phyloP scores from a whole-genome alignment of 2,113 vertebrate species.

The Chrysochloris asiatica region DNA sequence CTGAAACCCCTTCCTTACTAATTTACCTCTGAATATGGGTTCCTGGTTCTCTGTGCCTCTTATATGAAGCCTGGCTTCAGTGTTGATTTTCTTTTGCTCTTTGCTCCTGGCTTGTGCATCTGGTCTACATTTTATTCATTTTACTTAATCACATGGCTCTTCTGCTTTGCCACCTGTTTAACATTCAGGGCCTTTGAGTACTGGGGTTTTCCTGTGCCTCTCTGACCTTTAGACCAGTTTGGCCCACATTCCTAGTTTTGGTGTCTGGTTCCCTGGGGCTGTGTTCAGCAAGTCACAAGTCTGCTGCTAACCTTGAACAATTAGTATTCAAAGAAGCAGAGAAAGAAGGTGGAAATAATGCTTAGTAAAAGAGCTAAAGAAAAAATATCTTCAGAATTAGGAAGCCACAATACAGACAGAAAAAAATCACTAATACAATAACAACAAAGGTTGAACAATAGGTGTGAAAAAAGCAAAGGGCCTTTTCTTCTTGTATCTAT shows the following conservation, averaged over 20 bases:
- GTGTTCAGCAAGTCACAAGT: not conserved
- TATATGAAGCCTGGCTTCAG: conserved; percentile 3
- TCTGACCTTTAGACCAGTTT: not conserved
- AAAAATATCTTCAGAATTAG: conserved; percentile 36
- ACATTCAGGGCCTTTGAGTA: not conserved
- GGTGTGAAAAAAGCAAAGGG: conserved; percentile 14
- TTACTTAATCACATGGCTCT: not conserved
- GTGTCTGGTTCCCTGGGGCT: not conserved
- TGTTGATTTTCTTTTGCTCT: conserved; percentile 10
- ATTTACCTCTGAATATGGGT: conserved; percentile 34
- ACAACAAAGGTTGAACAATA: not conserved
- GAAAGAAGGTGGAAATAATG: not conserved
- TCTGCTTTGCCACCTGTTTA: not conserved
- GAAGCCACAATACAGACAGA: conserved; percentile 21
- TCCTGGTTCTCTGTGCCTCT: not conserved
- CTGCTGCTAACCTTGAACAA: not conserved
- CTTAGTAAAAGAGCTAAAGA: not conserved
- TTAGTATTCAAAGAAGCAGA: not conserved
- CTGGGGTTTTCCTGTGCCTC: not conserved
- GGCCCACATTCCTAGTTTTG: not conserved
- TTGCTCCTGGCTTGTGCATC: not conserved
- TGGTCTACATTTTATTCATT: not conserved
- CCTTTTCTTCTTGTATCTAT: not conserved
- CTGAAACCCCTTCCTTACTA: not conserved
- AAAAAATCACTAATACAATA: conserved; percentile 12